Evolutionary conservation across 2,888 invertebrate species (phyloP), one percentile per base, ranked within the genome.

Genomic region (Celastrina argiolus): DNA sequence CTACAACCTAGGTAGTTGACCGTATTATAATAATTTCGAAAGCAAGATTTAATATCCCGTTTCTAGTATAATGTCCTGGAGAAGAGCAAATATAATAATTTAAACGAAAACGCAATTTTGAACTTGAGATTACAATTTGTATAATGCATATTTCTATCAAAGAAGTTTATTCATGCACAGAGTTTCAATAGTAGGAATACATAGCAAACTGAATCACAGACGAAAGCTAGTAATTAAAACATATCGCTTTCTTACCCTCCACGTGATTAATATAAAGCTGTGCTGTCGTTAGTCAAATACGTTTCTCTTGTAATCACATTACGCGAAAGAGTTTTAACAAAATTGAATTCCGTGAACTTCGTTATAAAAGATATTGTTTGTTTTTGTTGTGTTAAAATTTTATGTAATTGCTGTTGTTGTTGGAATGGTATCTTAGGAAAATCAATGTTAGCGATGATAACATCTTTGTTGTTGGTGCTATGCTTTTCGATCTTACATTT

Each of bases 261-360:
- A 22, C 39, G 56, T 39, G 41, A 65, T 58, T 58, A 65, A 28
- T 28, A 58, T 65, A 65, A 56, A 58, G 65, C 41, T 36, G 26
- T 18, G 39, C 39, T 39, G 39, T 58, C 39, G 41, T 41, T 41
- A 41, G 26, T 58, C 41, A 56, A 58, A 58, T 28, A 56, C 56
- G 28, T 56, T 58, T 41, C 36, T 65, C 28, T 58, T 58, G 58
- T 56, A 65, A 65, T 65, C 56, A 65, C 58, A 58, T 65, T 65
- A 56, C 56, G 34, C 41, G 65, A 58, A 65, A 41, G 58, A 65
- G 65, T 56, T 58, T 58, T 56, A 39, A 58, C 41, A 28, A 41
- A 65, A 65, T 58, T 28, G 41, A 65, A 65, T 65, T 65, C 26
- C 5, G 36, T 22, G 36, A 34, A 51, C 36, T 64, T 56, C 34